Conservation (phyloP, 2,888 invertebrate genomes). For the Notocelia uddmanniana region DNA sequence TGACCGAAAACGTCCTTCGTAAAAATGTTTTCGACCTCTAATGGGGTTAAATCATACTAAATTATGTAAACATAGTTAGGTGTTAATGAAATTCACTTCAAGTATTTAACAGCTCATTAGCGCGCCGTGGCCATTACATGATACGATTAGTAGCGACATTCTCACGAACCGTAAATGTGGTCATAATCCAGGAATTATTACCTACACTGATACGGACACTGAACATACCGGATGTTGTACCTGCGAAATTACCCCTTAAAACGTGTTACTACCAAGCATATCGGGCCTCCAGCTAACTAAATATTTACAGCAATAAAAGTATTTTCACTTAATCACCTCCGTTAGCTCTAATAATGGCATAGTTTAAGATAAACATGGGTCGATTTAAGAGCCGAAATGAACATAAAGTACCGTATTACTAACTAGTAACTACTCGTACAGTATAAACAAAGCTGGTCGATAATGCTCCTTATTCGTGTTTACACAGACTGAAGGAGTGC, state of each 20-base stretch:
- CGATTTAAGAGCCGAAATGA: constrained; percentile 3
- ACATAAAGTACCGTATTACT: constrained; percentile 9
- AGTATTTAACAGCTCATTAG: constrained; percentile 58
- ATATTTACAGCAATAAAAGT: constrained; percentile 58
- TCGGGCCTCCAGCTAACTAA: constrained; percentile 49
- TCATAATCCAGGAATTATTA: constrained; percentile 47
- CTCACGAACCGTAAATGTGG: constrained; percentile 46
- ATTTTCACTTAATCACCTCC: constrained; percentile 51
- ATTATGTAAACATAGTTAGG: constrained; percentile 11
- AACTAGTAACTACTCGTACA: constrained; percentile 2
- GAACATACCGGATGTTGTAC: constrained; percentile 44
- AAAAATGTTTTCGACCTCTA: neutral
- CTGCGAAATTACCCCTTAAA: constrained; percentile 41
- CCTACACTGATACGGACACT: constrained; percentile 37
- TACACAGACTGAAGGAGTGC: constrained; percentile 61
- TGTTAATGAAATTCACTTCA: constrained; percentile 32
- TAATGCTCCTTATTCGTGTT: constrained; percentile 54
- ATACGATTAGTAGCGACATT: constrained; percentile 50
- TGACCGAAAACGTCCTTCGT: neutral
- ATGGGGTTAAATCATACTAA: neutral
- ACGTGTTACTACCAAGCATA: neutral
- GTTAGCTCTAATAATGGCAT: constrained; percentile 34
- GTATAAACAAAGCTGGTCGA: constrained; percentile 52
- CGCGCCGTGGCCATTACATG: constrained; percentile 49
- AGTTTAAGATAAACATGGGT: constrained; percentile 22